A percentile compares a stretch with the other conserved stretches of the same genome.
Evolutionary conservation across 53 echinoderm and acorn worm species (phyloP).

Genomic region (Crossaster papposus): DNA sequence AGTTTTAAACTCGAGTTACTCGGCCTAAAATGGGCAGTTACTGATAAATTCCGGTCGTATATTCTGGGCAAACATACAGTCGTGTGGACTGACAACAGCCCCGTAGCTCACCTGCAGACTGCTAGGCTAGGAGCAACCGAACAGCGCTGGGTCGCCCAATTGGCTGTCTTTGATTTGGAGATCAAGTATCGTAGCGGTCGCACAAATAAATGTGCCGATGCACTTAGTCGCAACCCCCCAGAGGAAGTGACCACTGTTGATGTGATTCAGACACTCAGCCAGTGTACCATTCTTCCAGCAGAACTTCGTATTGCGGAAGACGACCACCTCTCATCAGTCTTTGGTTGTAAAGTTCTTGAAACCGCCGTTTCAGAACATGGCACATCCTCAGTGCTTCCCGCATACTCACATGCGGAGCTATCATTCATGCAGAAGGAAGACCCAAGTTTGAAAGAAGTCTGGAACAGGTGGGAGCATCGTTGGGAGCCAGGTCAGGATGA

Average conservation of each 20-base stretch:
- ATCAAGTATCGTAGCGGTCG: conserved; percentile 26
- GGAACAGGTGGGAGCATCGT: not conserved
- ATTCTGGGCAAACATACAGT: conserved; percentile 2
- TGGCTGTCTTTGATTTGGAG: conserved; percentile 54
- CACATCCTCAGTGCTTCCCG: not conserved
- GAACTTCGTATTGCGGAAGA: too few species aligned
- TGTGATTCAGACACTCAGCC: not conserved
- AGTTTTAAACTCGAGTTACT: conserved; percentile 38
- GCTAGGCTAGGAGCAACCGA: conserved; percentile 66
- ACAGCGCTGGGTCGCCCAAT: conserved; percentile 60
- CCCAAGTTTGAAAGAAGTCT: not conserved
- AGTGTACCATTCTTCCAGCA: not conserved
- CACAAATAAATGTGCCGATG: not conserved
- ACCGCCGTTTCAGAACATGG: too few species aligned
- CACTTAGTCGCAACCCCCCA: not conserved
- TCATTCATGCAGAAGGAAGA: not conserved
- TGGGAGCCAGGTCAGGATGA: conserved; percentile 11
- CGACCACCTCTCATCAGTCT: too few species aligned
- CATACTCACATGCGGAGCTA: conserved; percentile 1
- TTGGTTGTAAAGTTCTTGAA: too few species aligned
- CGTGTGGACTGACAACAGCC: conserved; percentile 61
- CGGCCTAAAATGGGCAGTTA: conserved; percentile 38
- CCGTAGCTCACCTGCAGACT: conserved; percentile 46
- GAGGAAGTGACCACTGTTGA: not conserved
- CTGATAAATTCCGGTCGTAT: conserved; percentile 51